Percentiles rank a stretch among this genome's conserved stretches.
Evolutionary conservation across 1,140 invertebrate genomes (phyloP).

Genomic region (Drosophila truncata): DNA sequence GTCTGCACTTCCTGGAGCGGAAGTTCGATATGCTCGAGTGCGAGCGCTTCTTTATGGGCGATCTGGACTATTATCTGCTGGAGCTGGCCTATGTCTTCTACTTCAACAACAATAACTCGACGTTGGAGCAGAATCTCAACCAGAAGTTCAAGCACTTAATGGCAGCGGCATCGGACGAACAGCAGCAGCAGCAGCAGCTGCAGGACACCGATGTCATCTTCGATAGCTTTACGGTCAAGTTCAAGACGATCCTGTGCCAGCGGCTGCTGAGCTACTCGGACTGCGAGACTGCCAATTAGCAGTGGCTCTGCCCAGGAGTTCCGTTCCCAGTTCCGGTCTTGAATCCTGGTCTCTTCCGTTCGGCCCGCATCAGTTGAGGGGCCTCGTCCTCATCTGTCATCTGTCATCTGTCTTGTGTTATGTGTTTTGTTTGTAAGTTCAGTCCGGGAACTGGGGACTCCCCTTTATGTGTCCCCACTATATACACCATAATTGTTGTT

Average conservation of each 20-base stretch:
- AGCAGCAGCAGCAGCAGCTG: constrained; percentile 35
- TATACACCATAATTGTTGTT: constrained; percentile 74
- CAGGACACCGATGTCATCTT: constrained; percentile 83
- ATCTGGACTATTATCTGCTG: constrained; percentile 83
- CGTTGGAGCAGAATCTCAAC: constrained; percentile 81
- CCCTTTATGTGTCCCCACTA: constrained; percentile 22
- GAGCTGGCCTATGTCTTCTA: constrained; percentile 83
- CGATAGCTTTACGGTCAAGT: constrained; percentile 80
- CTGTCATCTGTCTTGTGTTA: constrained; percentile 42
- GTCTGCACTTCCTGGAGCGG: constrained; percentile 76
- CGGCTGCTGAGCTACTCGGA: constrained; percentile 80
- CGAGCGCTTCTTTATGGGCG: constrained; percentile 79
- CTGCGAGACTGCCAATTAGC: constrained; percentile 66
- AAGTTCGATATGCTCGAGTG: constrained; percentile 78
- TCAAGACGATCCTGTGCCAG: constrained; percentile 84
- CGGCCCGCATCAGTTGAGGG: constrained; percentile 54
- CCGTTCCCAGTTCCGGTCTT: constrained; percentile 45
- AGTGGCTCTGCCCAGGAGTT: constrained; percentile 20
- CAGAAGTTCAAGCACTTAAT: constrained; percentile 82
- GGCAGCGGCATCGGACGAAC: constrained; percentile 57
- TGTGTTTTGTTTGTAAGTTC: constrained; percentile 55
- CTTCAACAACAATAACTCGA: constrained; percentile 84
- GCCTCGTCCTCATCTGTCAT: constrained; percentile 22
- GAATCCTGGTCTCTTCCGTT: constrained; percentile 24
- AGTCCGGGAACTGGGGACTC: constrained; percentile 35